Conservation (phyloP, 2,113 vertebrate genomes). For the Pachycephala philippinensis region DNA sequence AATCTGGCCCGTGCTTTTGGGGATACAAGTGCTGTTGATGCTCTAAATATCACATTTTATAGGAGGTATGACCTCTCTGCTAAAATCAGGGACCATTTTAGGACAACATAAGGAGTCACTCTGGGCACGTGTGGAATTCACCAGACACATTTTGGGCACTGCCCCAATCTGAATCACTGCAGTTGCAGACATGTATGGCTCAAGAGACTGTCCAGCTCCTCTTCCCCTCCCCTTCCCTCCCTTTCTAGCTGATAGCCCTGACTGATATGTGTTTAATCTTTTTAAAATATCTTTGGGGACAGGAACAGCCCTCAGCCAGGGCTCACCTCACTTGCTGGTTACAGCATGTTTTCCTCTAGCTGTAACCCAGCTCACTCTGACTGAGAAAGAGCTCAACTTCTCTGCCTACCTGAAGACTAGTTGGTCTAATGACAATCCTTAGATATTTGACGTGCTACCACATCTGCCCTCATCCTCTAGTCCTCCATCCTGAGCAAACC, state of each 20-base stretch:
- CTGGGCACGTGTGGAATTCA: slow-evolving; percentile 15
- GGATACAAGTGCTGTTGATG: background rate
- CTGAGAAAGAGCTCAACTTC: background rate
- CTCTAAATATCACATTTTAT: background rate
- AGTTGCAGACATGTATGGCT: background rate
- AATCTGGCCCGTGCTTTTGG: background rate
- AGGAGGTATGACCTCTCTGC: background rate
- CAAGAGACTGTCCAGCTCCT: background rate
- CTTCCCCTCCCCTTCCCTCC: background rate
- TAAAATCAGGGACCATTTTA: slow-evolving; percentile 36
- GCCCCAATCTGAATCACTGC: background rate
- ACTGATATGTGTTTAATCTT: slow-evolving; percentile 1
- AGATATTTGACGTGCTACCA: background rate
- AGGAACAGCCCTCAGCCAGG: background rate
- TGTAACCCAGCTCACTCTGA: background rate
- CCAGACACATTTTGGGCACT: slow-evolving; percentile 38
- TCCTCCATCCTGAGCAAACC: background rate
- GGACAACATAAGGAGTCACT: background rate
- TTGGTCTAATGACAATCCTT: background rate
- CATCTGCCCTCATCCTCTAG: background rate
- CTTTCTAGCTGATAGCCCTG: background rate
- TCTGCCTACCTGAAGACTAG: background rate
- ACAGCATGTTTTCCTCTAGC: background rate
- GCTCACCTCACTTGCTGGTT: background rate
- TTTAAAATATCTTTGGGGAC: background rate